Base-by-base conservation (phyloP, 2,797 vertebrate genomes). In the Macroramphosus scolopax region DNA sequence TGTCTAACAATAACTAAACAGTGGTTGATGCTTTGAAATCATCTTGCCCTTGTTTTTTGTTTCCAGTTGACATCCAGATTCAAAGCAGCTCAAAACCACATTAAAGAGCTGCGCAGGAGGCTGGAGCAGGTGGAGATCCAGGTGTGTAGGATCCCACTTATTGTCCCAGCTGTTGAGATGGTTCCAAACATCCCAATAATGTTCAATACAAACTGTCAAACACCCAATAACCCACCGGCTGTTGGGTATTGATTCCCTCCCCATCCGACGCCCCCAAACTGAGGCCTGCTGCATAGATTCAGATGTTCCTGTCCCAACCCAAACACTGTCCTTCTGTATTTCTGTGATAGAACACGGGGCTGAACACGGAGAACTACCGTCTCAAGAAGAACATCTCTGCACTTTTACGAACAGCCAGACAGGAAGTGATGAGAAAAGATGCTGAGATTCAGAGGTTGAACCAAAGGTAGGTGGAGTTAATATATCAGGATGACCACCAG, bases 321-420 rank as follows among this genome's bases (percentile, higher is more conserved):
- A 3, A 3, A 22, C 3, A 3, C 37, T 33, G 14, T 38, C 9
- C 1, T 74, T 72, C n/a, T 14, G 1, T 33, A 2, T 49, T 24
- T n/a, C n/a, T 43, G 3, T 8, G 15, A 60, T 38, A 99, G 96
- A 99, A 96, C 72, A 80, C 87, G 10, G 79, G 82, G 44, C 84
- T 99, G 63, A 92, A 89, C 78, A 91, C 72, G 31, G 94, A 99
- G 86, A 99, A 99, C 75, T 78, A 52, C 16, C 84, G 84, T 37
- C 92, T 99, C 38, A 98, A 97, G 80, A 97, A 94, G 87, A 98
- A 98, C 87, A 95, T 99, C 83, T 97, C 92, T 72, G 92, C 92
- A 33, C 93, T 98, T 61, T 87, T 99, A 52, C 94, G 91, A 88
- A 99, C 96, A 4, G 95, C 96, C 12, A 89, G 91, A 73, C 92